A percentile compares a stretch with the other conserved stretches of the same genome.
phyloP scores from a whole-genome alignment of 2,797 vertebrate genomes.

The Mormyrops attenuatus region DNA sequence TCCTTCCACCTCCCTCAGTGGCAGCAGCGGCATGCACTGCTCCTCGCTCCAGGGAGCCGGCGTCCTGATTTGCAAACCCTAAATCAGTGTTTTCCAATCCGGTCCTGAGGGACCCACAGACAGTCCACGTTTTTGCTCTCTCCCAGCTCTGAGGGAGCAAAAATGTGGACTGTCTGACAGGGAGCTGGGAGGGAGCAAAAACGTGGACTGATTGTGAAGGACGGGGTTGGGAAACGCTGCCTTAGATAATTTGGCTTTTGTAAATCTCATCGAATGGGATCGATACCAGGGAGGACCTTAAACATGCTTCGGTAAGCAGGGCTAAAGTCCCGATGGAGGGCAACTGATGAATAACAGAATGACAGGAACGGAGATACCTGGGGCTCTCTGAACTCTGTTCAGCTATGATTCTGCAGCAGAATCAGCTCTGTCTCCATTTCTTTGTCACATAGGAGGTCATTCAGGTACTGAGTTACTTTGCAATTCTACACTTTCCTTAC shows the following conservation, averaged over 20 bases:
- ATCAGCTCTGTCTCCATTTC: not conserved
- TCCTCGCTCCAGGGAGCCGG: conserved; percentile 17
- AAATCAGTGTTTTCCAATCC: not conserved
- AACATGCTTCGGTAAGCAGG: not conserved
- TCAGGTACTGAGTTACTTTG: not conserved
- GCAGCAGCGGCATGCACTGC: not conserved
- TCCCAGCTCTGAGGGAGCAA: not conserved
- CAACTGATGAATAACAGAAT: not conserved
- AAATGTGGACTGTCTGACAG: not conserved
- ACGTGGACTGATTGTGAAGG: not conserved
- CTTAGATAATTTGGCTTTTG: not conserved
- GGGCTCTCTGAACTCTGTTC: not conserved
- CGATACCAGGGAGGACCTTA: conserved; percentile 18
- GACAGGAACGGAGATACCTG: not conserved
- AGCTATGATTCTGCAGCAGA: not conserved
- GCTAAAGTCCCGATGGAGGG: not conserved
- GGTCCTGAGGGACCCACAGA: not conserved
- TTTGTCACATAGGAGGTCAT: not conserved
- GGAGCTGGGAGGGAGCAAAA: not conserved
- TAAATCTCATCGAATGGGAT: conserved; percentile 21
- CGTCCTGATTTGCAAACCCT: conserved; percentile 18
- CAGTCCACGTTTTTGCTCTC: not conserved
- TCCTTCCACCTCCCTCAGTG: not conserved
- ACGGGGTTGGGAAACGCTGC: not conserved
- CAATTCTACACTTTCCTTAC: not conserved